Base-by-base conservation (phyloP, 2,888 invertebrate genomes). In the Asteroscopus sphinx region DNA sequence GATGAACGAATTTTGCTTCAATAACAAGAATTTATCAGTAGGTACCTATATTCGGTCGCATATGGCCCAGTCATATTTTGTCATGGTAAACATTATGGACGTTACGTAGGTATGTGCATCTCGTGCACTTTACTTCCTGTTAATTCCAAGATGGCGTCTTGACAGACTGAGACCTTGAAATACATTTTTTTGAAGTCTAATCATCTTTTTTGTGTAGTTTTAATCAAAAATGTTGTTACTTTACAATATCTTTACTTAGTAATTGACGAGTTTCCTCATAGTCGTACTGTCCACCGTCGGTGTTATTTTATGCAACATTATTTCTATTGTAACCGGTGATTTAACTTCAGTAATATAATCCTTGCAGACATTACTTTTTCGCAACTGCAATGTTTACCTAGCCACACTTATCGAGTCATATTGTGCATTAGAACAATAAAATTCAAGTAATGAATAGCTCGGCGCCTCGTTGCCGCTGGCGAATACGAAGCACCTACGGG, bases 351-450 rank as follows among this genome's bases (percentile, higher is more conserved):
- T 45, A 37, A 56, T 16, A n/a, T 16, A 28, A 21, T 41, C 16
- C 26, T 28, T 32, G 45, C 25, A 25, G 51, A 4, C 6, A 26
- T 26, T 25, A 12, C 8, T 39, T 7, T 46, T 52, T 53, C 25
- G 56, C 9, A 12, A n/a, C n/a, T n/a, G n/a, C 32, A 1, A 12
- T 39, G 12, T 54, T 60, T 54, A 54, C 40, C 36, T 68, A 48
- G 30, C 49, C 41, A 37, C 6, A 15, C 26, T 28, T 54, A 54
- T 48, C 36, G 47, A 45, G 40, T 32, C 21, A 36, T 52, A 68
- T 73, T 61, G 54, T 68, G 60, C 59, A 41, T 66, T 69, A 48
- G 37, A 68, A 72, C 71, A 70, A 77, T n/a, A n/a, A n/a, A n/a
- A n/a, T 77, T 71, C 67, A 47, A 54, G 37, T 68, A 70, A 77